Evolutionary conservation across 2,113 vertebrate species (phyloP), one percentile per base, ranked within the genome.

Genomic region (Cichladusa arquata): DNA sequence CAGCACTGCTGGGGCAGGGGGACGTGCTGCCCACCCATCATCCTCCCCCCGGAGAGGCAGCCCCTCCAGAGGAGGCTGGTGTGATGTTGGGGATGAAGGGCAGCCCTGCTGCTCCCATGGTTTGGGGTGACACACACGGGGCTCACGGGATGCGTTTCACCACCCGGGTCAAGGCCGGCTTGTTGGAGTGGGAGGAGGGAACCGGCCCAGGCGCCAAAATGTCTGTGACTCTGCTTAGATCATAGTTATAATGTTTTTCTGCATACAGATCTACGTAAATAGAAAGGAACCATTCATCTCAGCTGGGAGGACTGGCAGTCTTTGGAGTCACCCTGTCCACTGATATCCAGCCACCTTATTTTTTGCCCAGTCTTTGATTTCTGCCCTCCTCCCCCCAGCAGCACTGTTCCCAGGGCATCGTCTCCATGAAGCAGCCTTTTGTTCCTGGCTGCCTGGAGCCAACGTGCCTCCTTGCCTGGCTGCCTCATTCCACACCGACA

Each of bases 271-370:
- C 90, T 85, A 94, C 38, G 70, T 95, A 81, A 92, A 66, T 88
- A 95, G 87, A 97, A 96, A 95, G 96, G 67, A 95, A 42, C 91
- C 84, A 96, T 97, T 96, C 96, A 95, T 97, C 91, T 82, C 81
- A 82, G 62, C 81, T 82, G 54, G 66, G 84, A 95, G 78, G 62
- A 90, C 81, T 31, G 89, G 84, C 87, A 69, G 84, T 29, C 66
- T 92, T 95, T 91, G 84, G 95, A 97, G 89, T 85, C 91, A 47
- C 90, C 74, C 95, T 90, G 91, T 92, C 84, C 95, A 53, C 73
- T 89, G 95, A 95, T 95, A 97, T 17, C 73, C 70, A 80, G 78
- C 50, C 94, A 97, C 95, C 91, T 94, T 94, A 42, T 85, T 95
- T 92, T 93, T 91, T 69, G 92, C 79, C 90, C 33, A 18, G 22